These are phyloP conservation scores for Procambarus virginalis DNA, from an alignment of 1,140 invertebrate species.

Conservation along the genomic window DNA sequence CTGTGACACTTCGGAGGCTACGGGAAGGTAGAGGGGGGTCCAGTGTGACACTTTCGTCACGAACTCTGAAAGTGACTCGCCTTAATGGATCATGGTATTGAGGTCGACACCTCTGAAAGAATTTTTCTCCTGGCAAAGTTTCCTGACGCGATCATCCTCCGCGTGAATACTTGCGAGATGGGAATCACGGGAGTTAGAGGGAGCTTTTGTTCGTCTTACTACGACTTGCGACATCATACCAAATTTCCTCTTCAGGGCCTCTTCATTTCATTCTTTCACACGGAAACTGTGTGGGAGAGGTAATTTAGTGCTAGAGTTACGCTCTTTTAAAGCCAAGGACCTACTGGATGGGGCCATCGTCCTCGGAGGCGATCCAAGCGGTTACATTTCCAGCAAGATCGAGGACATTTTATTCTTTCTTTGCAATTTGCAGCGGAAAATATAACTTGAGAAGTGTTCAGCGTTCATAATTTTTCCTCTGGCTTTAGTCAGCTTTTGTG, in stretches of 20 bases:
- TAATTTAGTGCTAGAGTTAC: neutral
- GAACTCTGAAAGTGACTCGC: too few species aligned
- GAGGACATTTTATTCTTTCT: neutral
- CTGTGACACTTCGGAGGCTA: too few species aligned
- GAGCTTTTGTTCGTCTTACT: neutral
- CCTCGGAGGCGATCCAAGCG: neutral
- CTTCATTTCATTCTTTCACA: neutral
- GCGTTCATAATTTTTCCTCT: too few species aligned
- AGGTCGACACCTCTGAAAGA: neutral
- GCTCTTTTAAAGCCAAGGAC: neutral
- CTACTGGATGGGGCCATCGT: neutral
- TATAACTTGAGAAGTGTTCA: too few species aligned
- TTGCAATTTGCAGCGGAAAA: too few species aligned
- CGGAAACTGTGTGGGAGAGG: neutral
- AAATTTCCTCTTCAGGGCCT: neutral
- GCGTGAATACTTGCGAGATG: neutral
- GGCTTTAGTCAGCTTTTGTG: too few species aligned
- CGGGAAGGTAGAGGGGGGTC: too few species aligned
- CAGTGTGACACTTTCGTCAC: too few species aligned
- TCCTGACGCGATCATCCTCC: neutral
- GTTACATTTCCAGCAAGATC: neutral
- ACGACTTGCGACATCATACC: neutral
- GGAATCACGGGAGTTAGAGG: neutral
- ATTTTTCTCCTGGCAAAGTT: neutral
- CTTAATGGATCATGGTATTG: neutral